Base-by-base conservation (phyloP, 2,797 vertebrate species). In the Aplochiton taeniatus region DNA sequence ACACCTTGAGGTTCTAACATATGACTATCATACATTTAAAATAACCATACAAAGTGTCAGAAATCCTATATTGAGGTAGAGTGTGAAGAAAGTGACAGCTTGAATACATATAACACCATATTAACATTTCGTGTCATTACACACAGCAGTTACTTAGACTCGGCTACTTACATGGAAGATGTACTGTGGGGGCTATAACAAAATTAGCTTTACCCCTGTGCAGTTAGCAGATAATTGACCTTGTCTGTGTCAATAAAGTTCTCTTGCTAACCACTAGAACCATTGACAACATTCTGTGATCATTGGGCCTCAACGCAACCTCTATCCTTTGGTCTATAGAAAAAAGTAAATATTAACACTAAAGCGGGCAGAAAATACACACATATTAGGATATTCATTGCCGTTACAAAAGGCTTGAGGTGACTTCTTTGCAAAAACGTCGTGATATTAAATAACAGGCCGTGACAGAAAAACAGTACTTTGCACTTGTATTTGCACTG, bases 21-120 rank as follows among this genome's bases (percentile, higher is more conserved):
- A 48, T 14, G 46, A 48, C 46, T 48, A 10, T 54, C 16, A 75
- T 63, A 57, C 58, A 65, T 78, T 81, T 77, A 80, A 72, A 79
- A 67, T 43, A 58, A 64, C 65, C 48, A 58, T 0, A 9, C 49
- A 1, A 69, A 60, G 55, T 19, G 65, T 52, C 6, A 74, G 78
- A 69, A 74, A 83, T 57, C 11, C 11, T 65, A 85, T 20, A 65
- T 3, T 14, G 12, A 42, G 18, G 48, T 17, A 12, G 58, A 17
- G 44, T 42, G 0, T 14, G 0, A 65, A 12, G 56, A 52, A 54
- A 61, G 65, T 65, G 55, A 20, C 44, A 19, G 1, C 9, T 19
- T 56, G 55, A 55, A 68, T 51, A 76, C 66, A 58, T 55, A 50
- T 65, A 57, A 54, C 65, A 75, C 58, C 58, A 18, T 43, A 20